Base-by-base conservation (phyloP, 2,113 vertebrate genomes). In the Nothocercus nigrocapillus region DNA sequence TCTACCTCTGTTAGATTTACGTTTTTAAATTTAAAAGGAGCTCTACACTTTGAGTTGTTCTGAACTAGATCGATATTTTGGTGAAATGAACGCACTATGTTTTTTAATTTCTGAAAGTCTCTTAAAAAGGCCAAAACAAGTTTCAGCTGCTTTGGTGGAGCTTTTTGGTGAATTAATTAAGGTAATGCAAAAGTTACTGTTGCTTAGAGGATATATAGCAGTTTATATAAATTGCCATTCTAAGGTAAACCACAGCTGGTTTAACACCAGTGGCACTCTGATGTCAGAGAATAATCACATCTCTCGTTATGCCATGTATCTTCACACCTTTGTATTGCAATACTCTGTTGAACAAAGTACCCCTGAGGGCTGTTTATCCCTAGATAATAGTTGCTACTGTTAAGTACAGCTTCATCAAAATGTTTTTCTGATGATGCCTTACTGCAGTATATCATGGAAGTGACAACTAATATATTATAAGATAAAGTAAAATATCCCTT, bases 401-500 rank as follows among this genome's bases (percentile, higher is more conserved):
- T 85, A 83, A 96, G 75, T 94, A 79, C n/a, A 92, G 68, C 80
- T 97, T 95, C 93, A 94, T 97, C 97, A 97, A 95, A 97, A 93
- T 56, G 42, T 72, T 85, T 90, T 97, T 96, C 94, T 96, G 76
- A 76, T 95, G 64, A 91, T 94, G 80, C 90, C 86, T 96, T 91
- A 54, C 44, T 88, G 56, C 73, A 97, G 92, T 97, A 89, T 51
- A 96, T 97, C 90, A 94, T 81, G 54, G 51, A 83, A 91, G 36
- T 95, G 96, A 92, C 97, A 97, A 81, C 42, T 91, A 94, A 90
- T 96, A 47, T 68, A 96, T 97, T 96, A 94, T 59, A 96, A 45
- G 80, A 91, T 97, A 94, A 91, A 95, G 94, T 93, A 95, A 98
- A 97, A 89, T 92, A 97, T 92, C 89, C 96, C 93, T 86, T 95